Conservation (phyloP, 2,797 vertebrate genomes). For the Rhodeus uyekii region DNA sequence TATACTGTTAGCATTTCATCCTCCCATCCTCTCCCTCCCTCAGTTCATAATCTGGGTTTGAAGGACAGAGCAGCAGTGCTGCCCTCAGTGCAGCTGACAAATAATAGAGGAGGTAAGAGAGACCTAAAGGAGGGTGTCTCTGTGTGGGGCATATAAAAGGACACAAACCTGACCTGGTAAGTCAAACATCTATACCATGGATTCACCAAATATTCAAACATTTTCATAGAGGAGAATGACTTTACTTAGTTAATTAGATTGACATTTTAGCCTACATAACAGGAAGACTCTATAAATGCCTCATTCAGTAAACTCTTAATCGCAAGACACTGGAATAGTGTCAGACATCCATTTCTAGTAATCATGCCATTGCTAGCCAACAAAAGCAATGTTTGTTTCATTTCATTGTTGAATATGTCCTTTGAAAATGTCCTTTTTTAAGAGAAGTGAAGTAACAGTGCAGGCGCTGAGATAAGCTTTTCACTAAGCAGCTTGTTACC, state of each 20-base stretch:
- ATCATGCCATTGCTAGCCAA: neutral
- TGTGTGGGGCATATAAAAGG: slow-evolving; percentile 40
- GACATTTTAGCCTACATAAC: neutral
- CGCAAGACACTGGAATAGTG: neutral
- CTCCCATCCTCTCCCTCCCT: slow-evolving; percentile 17
- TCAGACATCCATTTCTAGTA: neutral
- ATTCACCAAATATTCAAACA: neutral
- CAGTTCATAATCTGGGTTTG: slow-evolving; percentile 43
- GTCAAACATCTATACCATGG: slow-evolving; percentile 9
- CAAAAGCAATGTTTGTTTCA: neutral
- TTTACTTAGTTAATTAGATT: neutral
- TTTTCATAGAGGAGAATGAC: neutral
- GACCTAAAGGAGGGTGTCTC: neutral
- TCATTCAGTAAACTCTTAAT: neutral
- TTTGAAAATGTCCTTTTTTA: neutral
- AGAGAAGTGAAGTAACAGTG: slow-evolving; percentile 20
- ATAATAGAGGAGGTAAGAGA: slow-evolving; percentile 18
- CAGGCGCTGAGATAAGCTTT: slow-evolving; percentile 39
- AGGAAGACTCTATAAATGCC: neutral
- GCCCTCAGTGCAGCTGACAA: slow-evolving; percentile 31
- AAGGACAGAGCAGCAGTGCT: slow-evolving; percentile 35
- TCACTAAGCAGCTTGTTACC: slow-evolving; percentile 52
- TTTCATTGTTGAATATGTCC: neutral
- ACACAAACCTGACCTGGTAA: slow-evolving; percentile 23
- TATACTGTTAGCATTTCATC: neutral